These are phyloP conservation scores for Rhodophaea formosa DNA, from an alignment of 2,888 invertebrate species.

Conservation along the genomic window DNA sequence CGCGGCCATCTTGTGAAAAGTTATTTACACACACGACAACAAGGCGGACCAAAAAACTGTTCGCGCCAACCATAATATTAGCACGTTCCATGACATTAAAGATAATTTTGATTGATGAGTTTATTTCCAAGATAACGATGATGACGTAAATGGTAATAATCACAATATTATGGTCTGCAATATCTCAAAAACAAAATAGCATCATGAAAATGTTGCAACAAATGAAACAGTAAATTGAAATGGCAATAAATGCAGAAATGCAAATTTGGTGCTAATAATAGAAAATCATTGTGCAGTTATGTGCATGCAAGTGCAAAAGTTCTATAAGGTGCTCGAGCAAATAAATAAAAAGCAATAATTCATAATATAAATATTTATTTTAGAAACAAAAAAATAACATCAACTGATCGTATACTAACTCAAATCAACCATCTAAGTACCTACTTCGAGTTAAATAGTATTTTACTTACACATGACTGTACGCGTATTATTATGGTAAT, in stretches of 20 bases:
- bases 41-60: slow-evolving; percentile 43
- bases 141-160: background rate
- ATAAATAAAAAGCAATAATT: slow-evolving; percentile 47
- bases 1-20: slow-evolving; percentile 65
- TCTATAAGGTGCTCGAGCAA: slow-evolving; percentile 30
- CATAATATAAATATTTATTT: slow-evolving; percentile 50
- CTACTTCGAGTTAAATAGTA: background rate
- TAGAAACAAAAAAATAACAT: slow-evolving; percentile 33
- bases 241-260: background rate
- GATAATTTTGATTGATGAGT: slow-evolving; percentile 2
- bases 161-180: slow-evolving; percentile 20
- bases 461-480: slow-evolving; percentile 22
- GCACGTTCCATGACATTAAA: background rate
- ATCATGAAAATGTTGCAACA: background rate
- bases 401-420: slow-evolving; percentile 32
- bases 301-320: slow-evolving; percentile 31
- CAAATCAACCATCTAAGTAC: slow-evolving; percentile 25
- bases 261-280: background rate
- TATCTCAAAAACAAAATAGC: slow-evolving; percentile 6
- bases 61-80: slow-evolving; percentile 37
- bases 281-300: slow-evolving; percentile 19
- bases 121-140: background rate
- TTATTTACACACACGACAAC: slow-evolving; percentile 68
- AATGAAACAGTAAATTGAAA: background rate
- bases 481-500: slow-evolving; percentile 6